Evolutionary conservation across 2,797 vertebrate species (phyloP).

Genomic region (Poeciliopsis turneri): DNA sequence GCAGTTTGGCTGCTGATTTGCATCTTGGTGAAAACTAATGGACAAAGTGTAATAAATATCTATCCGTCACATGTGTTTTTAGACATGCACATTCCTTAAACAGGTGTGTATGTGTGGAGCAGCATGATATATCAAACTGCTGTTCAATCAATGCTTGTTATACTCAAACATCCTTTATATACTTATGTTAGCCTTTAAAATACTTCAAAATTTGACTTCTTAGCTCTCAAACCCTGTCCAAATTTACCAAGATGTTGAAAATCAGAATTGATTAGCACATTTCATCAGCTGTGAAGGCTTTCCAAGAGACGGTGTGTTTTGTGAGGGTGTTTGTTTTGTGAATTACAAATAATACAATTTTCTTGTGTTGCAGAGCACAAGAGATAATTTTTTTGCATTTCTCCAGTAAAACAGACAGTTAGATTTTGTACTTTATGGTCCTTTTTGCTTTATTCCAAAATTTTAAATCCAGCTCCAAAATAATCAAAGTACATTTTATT

Average conservation of each 20-base stretch:
- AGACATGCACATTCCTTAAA: background rate
- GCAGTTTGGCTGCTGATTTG: background rate
- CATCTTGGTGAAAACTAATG: background rate
- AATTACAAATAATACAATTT: background rate
- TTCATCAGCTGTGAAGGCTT: background rate
- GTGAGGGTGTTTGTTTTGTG: background rate
- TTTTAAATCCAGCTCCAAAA: background rate
- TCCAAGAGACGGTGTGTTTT: background rate
- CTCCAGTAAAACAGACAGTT: background rate
- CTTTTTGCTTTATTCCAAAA: background rate
- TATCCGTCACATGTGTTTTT: background rate
- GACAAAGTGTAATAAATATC: background rate
- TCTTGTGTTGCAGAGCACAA: background rate
- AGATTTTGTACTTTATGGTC: background rate
- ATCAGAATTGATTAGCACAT: background rate
- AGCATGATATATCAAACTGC: background rate
- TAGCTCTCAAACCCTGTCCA: background rate
- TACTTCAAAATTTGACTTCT: background rate
- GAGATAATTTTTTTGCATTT: background rate
- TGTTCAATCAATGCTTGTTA: background rate
- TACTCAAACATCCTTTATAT: background rate
- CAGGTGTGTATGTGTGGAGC: background rate
- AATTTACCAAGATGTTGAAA: background rate
- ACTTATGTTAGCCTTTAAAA: background rate
- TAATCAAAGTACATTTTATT: background rate